phyloP scores from a whole-genome alignment of 2,888 invertebrate species.

The Pristionchus arcanus region DNA sequence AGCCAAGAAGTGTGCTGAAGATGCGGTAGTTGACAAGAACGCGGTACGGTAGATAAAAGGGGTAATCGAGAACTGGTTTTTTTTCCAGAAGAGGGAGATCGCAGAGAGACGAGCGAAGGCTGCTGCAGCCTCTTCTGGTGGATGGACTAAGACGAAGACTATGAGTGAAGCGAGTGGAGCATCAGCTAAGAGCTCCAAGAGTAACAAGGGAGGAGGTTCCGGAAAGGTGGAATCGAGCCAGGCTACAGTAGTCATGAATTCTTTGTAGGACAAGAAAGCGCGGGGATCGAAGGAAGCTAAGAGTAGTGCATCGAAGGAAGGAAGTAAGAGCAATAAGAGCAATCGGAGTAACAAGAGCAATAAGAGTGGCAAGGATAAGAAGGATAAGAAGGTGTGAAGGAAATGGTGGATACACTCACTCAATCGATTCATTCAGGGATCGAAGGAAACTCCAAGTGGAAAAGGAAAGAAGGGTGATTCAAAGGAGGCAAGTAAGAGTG shows the following conservation, averaged over 20 bases:
- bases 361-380: not conserved
- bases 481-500: slow-evolving; percentile 21
- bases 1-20: not conserved
- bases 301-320: slow-evolving; percentile 12
- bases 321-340: slow-evolving; percentile 23
- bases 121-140: not conserved
- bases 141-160: not conserved
- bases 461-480: slow-evolving; percentile 26
- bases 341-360: slow-evolving; percentile 22
- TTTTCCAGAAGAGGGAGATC: slow-evolving; percentile 14
- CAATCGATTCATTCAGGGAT: not conserved
- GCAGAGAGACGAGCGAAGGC: not conserved
- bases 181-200: not conserved
- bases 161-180: not conserved
- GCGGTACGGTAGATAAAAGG: not conserved
- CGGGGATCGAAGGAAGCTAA: not conserved
- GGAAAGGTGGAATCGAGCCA: not conserved
- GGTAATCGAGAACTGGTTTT: not conserved
- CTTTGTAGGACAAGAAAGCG: not conserved
- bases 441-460: slow-evolving; percentile 32
- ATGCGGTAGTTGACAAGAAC: not conserved
- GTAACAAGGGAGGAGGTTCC: not conserved
- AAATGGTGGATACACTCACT: not conserved
- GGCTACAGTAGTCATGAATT: not conserved
- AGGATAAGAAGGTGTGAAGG: slow-evolving; percentile 18